phyloP scores from a whole-genome alignment of 2,797 vertebrate genomes.

The Cephalopachus bancanus region DNA sequence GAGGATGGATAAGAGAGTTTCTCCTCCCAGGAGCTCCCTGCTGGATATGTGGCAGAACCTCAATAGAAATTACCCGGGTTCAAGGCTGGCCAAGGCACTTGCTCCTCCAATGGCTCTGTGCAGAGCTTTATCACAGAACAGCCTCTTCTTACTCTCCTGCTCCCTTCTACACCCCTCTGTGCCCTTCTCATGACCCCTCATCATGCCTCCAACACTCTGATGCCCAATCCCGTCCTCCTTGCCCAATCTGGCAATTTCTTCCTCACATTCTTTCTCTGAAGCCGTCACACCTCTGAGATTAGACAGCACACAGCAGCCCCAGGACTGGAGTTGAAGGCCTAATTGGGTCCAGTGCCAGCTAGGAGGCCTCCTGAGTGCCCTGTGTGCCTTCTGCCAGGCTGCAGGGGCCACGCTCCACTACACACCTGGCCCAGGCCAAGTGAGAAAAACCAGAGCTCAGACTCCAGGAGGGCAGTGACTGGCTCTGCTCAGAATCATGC shows the following conservation, averaged over 20 bases:
- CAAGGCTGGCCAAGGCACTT: not conserved
- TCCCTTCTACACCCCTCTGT: not conserved
- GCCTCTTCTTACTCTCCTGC: not conserved
- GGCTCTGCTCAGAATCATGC: not conserved
- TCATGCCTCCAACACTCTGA: not conserved
- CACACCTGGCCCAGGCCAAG: not conserved
- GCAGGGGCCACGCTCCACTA: not conserved
- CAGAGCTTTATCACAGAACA: not conserved
- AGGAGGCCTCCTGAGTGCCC: not conserved
- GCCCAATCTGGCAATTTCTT: not conserved
- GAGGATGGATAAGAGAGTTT: not conserved
- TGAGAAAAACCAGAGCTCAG: not conserved
- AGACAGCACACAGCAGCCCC: not conserved
- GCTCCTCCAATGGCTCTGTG: not conserved
- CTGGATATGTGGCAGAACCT: not conserved
- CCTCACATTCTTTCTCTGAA: not conserved
- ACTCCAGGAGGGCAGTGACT: not conserved
- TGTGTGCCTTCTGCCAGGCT: not conserved
- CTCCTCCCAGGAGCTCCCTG: not conserved
- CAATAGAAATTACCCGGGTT: not conserved
- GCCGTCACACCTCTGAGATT: not conserved
- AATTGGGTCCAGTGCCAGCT: not conserved
- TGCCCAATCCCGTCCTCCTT: not conserved
- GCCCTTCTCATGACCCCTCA: not conserved
- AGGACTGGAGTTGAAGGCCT: not conserved